Base-by-base conservation (phyloP, 2,113 vertebrate species). In the Antennarius striatus region DNA sequence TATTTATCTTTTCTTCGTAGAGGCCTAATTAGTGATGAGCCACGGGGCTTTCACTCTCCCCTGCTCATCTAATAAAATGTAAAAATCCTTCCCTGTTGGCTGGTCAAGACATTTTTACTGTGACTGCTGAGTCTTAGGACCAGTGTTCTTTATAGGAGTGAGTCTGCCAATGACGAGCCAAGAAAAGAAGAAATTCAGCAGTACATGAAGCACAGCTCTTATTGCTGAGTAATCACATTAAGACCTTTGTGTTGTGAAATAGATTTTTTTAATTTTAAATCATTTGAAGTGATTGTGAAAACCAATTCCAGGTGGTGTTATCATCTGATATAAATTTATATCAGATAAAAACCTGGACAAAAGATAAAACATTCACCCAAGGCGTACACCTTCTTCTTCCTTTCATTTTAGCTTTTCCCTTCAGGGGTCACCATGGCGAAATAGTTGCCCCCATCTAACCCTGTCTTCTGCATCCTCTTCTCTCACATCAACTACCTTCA, bases 11-110 rank as follows among this genome's bases (percentile, higher is more conserved):
- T 73, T 79, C 68, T 83, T 85, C 5, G 10, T 82, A 50, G 63
- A 87, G 75, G 63, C 82, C 65, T 86, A 85, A 87, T 88, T 88
- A 86, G 70, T 48, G 63, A 62, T 84, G 86, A 80, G 75, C 67
- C 56, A 60, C 8, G 58, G 65, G 69, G 68, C 81, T 71, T 83
- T 73, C 64, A 16, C 71, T 79, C 53, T 32, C 40, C 36, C 53
- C 28, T 32, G 16, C 66, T 82, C 63, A 53, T 73, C 80, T 82
- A 60, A 68, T 72, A 66, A 79, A 82, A 45, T 65, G 28, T 16
- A 30, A 40, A 66, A 64, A 53, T 46, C 45, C 39, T 22, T 46
- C 56, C 62, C 17, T 12, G 62, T 56, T 57, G 59, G 46, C 46
- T 11, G 54, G 62, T 36, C 71, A 39, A 45, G 56, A 65, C 63